phyloP scores from a whole-genome alignment of 2,113 vertebrate genomes.

The Sciurus niger region DNA sequence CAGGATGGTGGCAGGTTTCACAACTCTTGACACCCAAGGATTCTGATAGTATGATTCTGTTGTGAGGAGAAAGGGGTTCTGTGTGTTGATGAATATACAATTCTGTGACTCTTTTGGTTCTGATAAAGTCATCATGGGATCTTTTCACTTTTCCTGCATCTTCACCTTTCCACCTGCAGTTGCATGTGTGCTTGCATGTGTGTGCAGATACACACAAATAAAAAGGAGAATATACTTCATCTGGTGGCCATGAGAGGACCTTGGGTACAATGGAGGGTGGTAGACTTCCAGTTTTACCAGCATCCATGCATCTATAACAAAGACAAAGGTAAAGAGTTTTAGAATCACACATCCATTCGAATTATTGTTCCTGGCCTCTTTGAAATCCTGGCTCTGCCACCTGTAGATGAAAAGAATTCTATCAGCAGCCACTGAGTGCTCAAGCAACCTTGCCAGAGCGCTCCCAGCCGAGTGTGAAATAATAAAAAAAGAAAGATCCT shows the following conservation, averaged over 20 bases:
- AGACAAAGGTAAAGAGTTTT: neutral
- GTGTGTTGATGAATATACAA: neutral
- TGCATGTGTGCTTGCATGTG: too few relatives aligned
- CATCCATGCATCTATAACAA: neutral
- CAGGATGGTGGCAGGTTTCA: neutral
- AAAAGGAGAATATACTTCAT: neutral
- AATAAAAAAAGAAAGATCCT: slow-evolving; percentile 19
- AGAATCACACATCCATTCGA: neutral
- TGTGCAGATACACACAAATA: neutral
- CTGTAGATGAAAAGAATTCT: neutral
- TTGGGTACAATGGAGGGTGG: neutral
- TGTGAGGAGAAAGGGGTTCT: neutral
- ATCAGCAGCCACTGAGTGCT: neutral
- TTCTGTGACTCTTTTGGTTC: neutral
- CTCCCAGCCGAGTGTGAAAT: neutral
- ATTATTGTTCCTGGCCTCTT: neutral
- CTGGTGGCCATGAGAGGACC: neutral
- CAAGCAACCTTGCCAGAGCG: neutral
- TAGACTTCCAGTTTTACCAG: neutral
- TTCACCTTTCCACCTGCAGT: neutral
- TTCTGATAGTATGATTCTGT: neutral
- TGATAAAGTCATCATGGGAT: slow-evolving; percentile 38
- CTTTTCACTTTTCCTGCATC: slow-evolving; percentile 1
- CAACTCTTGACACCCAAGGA: neutral
- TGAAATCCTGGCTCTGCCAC: neutral